phyloP scores from a whole-genome alignment of 2,113 vertebrate species.

The Dendrocopos noguchii region DNA sequence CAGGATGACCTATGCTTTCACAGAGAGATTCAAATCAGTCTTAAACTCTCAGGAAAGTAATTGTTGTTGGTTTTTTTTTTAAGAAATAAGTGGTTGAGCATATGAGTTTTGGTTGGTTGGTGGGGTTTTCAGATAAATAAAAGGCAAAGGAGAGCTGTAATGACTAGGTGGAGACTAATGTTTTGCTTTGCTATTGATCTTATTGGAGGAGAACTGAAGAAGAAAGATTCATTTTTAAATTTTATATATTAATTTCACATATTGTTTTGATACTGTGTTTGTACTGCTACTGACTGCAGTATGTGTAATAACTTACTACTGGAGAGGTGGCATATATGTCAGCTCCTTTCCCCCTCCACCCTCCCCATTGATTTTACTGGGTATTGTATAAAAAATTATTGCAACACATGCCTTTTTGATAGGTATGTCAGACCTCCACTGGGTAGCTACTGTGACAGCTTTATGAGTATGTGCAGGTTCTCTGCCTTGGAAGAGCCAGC shows the following conservation, averaged over 20 bases:
- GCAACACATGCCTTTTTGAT: not conserved
- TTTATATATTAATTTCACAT: not conserved
- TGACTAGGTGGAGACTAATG: not conserved
- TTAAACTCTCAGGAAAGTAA: not conserved
- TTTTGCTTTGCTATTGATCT: not conserved
- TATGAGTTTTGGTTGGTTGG: no score
- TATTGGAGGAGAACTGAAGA: not conserved
- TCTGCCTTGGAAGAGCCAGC: not conserved
- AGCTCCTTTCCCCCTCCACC: accelerated
- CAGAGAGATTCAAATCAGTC: not conserved
- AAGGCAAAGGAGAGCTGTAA: not conserved
- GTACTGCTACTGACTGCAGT: not conserved
- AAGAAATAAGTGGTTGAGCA: no score
- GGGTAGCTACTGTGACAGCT: not conserved
- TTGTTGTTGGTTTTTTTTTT: no score
- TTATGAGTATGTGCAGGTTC: accelerated
- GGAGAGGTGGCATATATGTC: not conserved
- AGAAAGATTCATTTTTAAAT: not conserved
- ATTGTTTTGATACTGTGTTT: not conserved
- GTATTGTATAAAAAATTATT: not conserved
- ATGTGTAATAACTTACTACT: not conserved
- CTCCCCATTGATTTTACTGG: not conserved
- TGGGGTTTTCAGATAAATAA: not conserved
- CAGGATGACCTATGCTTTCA: not conserved
- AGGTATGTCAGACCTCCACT: not conserved